phyloP scores from a whole-genome alignment of 2,797 vertebrate genomes.

The Parauchenoglanis ngamensis region DNA sequence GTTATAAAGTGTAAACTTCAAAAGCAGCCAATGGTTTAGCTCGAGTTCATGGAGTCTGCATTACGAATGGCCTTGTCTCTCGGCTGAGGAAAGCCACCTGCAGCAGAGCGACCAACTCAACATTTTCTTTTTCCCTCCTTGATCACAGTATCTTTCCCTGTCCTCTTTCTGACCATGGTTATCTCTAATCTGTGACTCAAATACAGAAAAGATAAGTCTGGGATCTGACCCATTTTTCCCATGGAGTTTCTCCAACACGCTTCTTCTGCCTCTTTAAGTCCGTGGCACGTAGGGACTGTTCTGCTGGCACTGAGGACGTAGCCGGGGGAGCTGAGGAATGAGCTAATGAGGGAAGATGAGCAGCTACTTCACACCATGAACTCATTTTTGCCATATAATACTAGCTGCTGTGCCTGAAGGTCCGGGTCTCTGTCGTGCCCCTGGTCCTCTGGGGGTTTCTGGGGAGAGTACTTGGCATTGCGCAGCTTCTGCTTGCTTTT shows the following conservation, averaged over 20 bases:
- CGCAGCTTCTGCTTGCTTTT: conserved; percentile 94
- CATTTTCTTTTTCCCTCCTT: not conserved
- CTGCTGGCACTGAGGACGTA: conserved; percentile 58
- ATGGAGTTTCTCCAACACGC: conserved; percentile 19
- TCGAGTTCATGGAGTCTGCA: conserved; percentile 61
- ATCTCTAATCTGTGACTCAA: not conserved
- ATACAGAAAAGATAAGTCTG: conserved; percentile 58
- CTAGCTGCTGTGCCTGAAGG: conserved; percentile 76
- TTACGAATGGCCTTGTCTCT: conserved; percentile 59
- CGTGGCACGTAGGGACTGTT: conserved; percentile 69
- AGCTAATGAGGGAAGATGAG: conserved; percentile 46
- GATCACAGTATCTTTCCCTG: conserved; percentile 36
- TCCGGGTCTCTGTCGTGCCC: conserved; percentile 76
- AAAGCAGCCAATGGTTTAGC: conserved; percentile 73
- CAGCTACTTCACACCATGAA: conserved; percentile 92
- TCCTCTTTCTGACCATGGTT: conserved; percentile 52
- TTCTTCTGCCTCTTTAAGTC: conserved; percentile 48
- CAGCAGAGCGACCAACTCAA: conserved; percentile 29
- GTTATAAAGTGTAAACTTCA: conserved; percentile 77
- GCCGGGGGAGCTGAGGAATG: conserved; percentile 46
- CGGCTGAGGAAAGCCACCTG: conserved; percentile 59
- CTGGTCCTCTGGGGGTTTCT: conserved; percentile 74
- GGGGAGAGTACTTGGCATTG: conserved; percentile 80
- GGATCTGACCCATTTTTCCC: not conserved
- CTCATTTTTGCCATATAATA: conserved; percentile 90